Conservation (phyloP, 2,797 vertebrate species). For the Erethizon dorsatum region DNA sequence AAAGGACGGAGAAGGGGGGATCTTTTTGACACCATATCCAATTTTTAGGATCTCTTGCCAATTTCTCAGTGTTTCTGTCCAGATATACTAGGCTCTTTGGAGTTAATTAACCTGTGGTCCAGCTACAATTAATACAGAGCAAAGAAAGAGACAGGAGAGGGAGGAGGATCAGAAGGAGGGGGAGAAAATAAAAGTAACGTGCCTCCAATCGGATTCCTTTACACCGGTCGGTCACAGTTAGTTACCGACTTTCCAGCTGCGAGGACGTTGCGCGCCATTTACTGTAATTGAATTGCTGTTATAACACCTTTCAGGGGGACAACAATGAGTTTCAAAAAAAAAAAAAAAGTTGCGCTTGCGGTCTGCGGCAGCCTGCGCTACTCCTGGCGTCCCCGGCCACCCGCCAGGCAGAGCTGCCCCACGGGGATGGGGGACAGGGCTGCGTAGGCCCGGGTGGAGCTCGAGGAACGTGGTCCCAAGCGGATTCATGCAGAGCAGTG, state of each 20-base stretch:
- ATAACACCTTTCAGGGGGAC: constrained; percentile 89
- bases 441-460: fast-evolving
- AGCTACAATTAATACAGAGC: constrained; percentile 43
- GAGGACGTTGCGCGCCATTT: constrained; percentile 86
- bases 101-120: constrained; percentile 89
- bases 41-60: constrained; percentile 85
- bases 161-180: not conserved
- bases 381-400: not conserved
- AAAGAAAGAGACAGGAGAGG: not conserved
- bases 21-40: constrained; percentile 75
- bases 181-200: constrained; percentile 32
- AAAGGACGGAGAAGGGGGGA: fast-evolving
- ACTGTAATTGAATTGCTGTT: constrained; percentile 90
- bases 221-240: constrained; percentile 86
- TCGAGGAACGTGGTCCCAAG: not conserved
- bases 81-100: constrained; percentile 88
- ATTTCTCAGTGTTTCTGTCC: constrained; percentile 88
- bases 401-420: not conserved
- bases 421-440: not conserved
- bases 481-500: fast-evolving
- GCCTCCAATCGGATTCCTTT: constrained; percentile 84
- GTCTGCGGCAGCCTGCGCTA: not conserved
- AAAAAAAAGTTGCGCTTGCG: constrained; percentile 75
- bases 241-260: constrained; percentile 89
- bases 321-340: constrained; percentile 81